These are phyloP conservation scores for Agrochola litura DNA, from an alignment of 2,888 invertebrate genomes.

Conservation along the genomic window DNA sequence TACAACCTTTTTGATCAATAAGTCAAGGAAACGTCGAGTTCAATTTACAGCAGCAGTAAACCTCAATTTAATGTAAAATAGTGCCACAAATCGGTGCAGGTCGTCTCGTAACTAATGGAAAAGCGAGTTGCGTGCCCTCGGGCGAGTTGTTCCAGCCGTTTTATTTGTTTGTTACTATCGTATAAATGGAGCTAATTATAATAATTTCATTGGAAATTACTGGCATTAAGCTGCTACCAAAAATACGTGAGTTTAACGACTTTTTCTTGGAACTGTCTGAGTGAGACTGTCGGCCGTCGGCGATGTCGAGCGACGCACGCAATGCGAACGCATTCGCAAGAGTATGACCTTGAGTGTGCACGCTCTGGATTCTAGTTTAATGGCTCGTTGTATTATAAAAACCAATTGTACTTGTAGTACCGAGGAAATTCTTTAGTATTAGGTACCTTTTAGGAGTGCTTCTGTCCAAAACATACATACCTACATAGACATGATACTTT, in stretches of 20 bases:
- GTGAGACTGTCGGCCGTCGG: conserved; percentile 80
- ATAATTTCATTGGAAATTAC: conserved; percentile 90
- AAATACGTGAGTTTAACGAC: conserved; percentile 90
- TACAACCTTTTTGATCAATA: conserved; percentile 45
- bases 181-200: conserved; percentile 90
- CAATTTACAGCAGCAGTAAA: conserved; percentile 61
- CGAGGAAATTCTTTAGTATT: not conserved
- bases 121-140: conserved; percentile 75
- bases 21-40: conserved; percentile 48
- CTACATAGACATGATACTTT: not conserved
- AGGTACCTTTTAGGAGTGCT: not conserved
- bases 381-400: conserved; percentile 40
- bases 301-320: conserved; percentile 78
- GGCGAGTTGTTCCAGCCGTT: conserved; percentile 83
- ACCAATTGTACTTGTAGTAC: conserved; percentile 11
- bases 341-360: conserved; percentile 83
- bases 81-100: conserved; percentile 74
- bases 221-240: conserved; percentile 90
- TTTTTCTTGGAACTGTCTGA: conserved; percentile 88
- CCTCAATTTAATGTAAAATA: conserved; percentile 72
- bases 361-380: conserved; percentile 51
- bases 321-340: conserved; percentile 76
- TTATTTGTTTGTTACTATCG: conserved; percentile 90
- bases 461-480: not conserved
- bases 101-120: conserved; percentile 70